Evolutionary conservation across 2,797 vertebrate species (phyloP).

Genomic region (Pseudochromis fuscus): DNA sequence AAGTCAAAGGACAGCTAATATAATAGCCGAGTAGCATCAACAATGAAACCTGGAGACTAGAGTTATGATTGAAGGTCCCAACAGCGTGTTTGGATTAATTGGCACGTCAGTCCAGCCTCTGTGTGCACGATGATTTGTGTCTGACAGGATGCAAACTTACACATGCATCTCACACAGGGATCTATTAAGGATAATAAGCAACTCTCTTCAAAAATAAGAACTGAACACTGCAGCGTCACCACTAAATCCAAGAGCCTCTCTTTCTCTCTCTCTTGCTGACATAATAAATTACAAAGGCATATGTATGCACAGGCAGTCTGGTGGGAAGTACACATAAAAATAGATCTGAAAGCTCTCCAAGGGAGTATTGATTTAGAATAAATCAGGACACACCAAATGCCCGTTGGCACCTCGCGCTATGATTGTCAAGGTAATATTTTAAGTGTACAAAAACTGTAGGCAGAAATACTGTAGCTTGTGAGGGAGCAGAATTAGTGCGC

Average conservation of each 20-base stretch:
- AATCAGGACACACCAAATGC: constrained; percentile 46
- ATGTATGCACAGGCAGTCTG: constrained; percentile 50
- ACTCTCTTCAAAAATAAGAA: constrained; percentile 34
- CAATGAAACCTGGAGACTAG: neutral
- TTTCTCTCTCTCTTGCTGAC: constrained; percentile 15
- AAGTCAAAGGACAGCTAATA: neutral
- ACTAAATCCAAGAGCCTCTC: constrained; percentile 20
- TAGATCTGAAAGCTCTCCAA: constrained; percentile 66
- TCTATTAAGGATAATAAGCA: constrained; percentile 1
- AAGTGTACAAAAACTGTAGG: constrained; percentile 21
- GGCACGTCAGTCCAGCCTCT: constrained; percentile 1
- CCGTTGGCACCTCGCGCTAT: constrained; percentile 18
- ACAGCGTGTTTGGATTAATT: constrained; percentile 14
- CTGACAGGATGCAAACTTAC: constrained; percentile 9
- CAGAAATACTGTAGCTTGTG: neutral
- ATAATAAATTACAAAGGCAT: constrained; percentile 65
- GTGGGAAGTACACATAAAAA: constrained; percentile 62
- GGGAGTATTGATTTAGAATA: constrained; percentile 62
- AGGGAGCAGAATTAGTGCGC: constrained; percentile 6
- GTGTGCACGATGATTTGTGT: neutral
- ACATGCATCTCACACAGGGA: neutral
- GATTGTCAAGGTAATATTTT: constrained; percentile 43
- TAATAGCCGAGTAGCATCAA: neutral
- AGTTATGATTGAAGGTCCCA: neutral
- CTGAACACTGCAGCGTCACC: constrained; percentile 22